Evolutionary conservation across 1,140 invertebrate genomes (phyloP).

Genomic region (Stegodyphus dumicola): DNA sequence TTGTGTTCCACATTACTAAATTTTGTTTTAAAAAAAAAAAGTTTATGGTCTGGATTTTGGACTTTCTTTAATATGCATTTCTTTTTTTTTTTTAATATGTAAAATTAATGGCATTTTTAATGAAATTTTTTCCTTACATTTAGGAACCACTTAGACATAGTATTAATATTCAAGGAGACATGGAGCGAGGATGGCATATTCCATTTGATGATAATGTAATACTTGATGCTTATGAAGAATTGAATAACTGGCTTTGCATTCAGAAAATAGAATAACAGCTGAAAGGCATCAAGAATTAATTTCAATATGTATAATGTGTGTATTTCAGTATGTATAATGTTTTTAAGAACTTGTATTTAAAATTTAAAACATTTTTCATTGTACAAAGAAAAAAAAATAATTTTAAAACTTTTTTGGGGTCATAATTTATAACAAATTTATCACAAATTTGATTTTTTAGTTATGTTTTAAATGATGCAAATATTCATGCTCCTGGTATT

Average conservation of each 20-base stretch:
- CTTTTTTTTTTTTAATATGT: not conserved
- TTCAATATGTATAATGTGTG: too few species aligned
- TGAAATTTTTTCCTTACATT: slow-evolving; percentile 1
- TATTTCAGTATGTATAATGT: too few species aligned
- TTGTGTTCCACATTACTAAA: not conserved
- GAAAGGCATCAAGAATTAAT: too few species aligned
- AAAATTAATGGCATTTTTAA: slow-evolving; percentile 30
- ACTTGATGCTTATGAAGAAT: slow-evolving; percentile 46
- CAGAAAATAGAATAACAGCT: not conserved
- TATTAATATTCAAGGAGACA: slow-evolving; percentile 42
- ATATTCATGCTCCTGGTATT: too few species aligned
- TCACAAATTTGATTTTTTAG: too few species aligned
- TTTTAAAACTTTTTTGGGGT: too few species aligned
- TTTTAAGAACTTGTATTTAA: too few species aligned
- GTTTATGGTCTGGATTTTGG: not conserved
- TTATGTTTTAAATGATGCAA: too few species aligned
- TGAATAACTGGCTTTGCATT: slow-evolving; percentile 55
- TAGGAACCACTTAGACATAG: slow-evolving; percentile 34
- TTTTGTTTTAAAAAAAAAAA: not conserved
- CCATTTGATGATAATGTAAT: slow-evolving; percentile 46
- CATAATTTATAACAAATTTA: too few species aligned
- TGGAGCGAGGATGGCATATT: slow-evolving; percentile 46
- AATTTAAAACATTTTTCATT: too few species aligned
- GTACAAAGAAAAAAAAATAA: too few species aligned
- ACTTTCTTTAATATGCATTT: not conserved